Base-by-base conservation (phyloP, 2,888 invertebrate genomes). In the Laothoe populi region DNA sequence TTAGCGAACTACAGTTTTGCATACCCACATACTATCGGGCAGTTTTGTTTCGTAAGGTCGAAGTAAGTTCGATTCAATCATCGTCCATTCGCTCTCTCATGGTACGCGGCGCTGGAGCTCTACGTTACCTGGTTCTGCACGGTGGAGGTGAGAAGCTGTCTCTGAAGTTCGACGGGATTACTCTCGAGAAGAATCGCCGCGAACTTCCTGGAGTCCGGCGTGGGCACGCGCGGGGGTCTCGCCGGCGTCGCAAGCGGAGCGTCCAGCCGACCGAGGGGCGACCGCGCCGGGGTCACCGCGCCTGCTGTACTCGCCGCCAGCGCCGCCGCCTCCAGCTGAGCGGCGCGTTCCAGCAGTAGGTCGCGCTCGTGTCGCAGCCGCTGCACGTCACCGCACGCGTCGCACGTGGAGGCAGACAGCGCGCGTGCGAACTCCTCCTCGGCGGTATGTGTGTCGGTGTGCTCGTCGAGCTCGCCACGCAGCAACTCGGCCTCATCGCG, bases 161-260 rank as follows among this genome's bases (percentile, higher is more conserved):
- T 95, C 88, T 97, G 97, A 80, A 97, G 94, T 91, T 97, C 96
- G 72, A 97, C 90, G 64, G 96, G 95, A 90, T 96, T 96, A 75
- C 95, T 95, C 93, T 97, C 97, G 77, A 94, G 94, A 78, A 97
- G 94, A 90, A 97, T 97, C 89, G 97, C 97, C 78, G 96, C 94
- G 84, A 97, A 95, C 90, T 97, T 97, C 77, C 93, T 95, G 64
- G 95, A 94, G 90, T 96, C 96, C 13, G 95, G 95, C 63, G 95
- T 92, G 71, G 94, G 90, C 67, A 95, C 94, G 81, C 94, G 94
- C 66, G 95, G 94, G 68, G 95, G 91, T 26, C 94, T 93, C 66
- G 92, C 82, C 21, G 95, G 95, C 46, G 95, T 95, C 69, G 95
- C 95, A 53, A 97, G 93, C 74, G 96, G 93, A 59, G 93, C 92